A percentile compares a stretch with the other conserved stretches of the same genome.
Evolutionary conservation across 2,888 invertebrate genomes (phyloP).

Genomic region (Sarcophaga rosellei): DNA sequence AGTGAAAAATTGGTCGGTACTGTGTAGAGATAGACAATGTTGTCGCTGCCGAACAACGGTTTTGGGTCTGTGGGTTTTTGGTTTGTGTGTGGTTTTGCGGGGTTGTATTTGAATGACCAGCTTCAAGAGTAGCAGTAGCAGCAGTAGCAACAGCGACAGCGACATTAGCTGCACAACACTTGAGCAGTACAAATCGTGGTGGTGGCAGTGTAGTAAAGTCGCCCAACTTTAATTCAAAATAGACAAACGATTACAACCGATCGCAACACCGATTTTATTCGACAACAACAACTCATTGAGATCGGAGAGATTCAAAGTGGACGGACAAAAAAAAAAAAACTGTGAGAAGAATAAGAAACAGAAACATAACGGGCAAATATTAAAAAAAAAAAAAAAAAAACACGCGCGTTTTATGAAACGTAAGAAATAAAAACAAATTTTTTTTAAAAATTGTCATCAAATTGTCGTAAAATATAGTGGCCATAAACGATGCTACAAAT

Average conservation of each 20-base stretch:
- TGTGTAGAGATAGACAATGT: too few species aligned
- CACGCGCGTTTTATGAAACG: slow-evolving; percentile 38
- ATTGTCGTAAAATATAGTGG: neutral
- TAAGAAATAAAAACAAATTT: neutral
- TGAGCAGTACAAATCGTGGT: neutral
- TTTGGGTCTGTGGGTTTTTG: neutral
- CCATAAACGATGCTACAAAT: neutral
- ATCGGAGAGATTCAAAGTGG: slow-evolving; percentile 30
- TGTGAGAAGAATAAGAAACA: neutral
- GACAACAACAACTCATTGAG: slow-evolving; percentile 57
- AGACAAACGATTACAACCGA: slow-evolving; percentile 56
- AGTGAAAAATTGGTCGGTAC: too few species aligned
- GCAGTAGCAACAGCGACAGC: neutral
- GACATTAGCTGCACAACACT: too few species aligned
- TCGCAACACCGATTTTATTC: slow-evolving; percentile 49
- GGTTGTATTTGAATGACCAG: neutral
- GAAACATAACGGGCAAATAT: slow-evolving; percentile 35
- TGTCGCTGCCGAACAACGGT: neutral
- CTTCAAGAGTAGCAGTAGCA: neutral
- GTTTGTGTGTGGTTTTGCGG: neutral
- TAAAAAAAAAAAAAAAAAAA: slow-evolving; percentile 41
- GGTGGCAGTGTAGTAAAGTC: neutral
- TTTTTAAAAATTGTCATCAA: neutral
- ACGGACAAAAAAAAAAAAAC: slow-evolving; percentile 35
- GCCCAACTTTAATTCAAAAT: slow-evolving; percentile 55